A percentile compares a stretch with the other conserved stretches of the same genome.
Conservation (phyloP, 2,797 vertebrate species). For the Amphiprion clarkii region DNA sequence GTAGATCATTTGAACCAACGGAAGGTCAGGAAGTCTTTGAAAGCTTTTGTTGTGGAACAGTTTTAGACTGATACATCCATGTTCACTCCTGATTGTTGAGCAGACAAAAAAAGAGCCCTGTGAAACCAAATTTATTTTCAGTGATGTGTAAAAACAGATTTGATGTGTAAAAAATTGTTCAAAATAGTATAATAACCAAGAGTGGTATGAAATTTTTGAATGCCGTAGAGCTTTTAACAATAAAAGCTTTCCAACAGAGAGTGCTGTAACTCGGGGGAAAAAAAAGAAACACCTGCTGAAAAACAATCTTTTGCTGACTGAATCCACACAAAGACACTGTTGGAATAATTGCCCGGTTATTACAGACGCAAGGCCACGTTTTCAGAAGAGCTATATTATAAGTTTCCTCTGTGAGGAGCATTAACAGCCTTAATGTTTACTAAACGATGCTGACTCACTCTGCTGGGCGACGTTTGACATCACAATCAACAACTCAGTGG, state of each 20-base stretch:
- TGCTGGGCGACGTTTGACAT: constrained; percentile 6
- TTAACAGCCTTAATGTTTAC: constrained; percentile 1
- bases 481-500: constrained; percentile 6
- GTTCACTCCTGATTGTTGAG: background rate
- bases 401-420: background rate
- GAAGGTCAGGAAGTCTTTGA: background rate
- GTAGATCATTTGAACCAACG: background rate
- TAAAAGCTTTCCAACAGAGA: background rate
- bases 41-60: background rate
- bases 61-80: background rate
- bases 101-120: background rate
- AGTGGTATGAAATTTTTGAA: background rate
- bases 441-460: constrained; percentile 36
- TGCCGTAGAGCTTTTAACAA: background rate
- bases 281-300: background rate
- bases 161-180: background rate
- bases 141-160: background rate
- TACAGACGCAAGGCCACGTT: background rate
- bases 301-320: background rate
- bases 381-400: background rate
- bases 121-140: background rate
- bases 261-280: background rate
- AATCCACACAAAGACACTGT: constrained; percentile 6
- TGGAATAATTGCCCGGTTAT: constrained; percentile 14
- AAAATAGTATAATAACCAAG: background rate